phyloP scores from a whole-genome alignment of 1,140 invertebrate genomes.

The Microplitis demolitor region DNA sequence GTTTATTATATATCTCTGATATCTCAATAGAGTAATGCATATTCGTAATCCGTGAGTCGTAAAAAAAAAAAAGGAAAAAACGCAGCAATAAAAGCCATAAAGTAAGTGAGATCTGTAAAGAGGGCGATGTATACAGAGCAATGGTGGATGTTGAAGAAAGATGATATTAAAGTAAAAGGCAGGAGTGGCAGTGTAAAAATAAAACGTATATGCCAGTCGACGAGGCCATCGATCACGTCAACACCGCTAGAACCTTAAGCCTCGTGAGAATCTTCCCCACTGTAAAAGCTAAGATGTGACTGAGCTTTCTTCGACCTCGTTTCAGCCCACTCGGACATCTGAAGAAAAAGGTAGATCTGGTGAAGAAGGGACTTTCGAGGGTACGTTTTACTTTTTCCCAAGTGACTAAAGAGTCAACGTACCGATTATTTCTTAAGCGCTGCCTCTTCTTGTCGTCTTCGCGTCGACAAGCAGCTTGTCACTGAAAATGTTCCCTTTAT shows the following conservation, averaged over 20 bases:
- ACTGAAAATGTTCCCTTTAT: neutral
- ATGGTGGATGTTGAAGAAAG: neutral
- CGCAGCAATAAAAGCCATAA: too few species aligned
- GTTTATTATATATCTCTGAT: too few species aligned
- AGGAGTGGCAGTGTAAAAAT: neutral
- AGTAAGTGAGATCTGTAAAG: too few species aligned
- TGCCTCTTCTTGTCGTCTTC: neutral
- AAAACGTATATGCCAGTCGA: neutral
- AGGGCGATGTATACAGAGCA: neutral
- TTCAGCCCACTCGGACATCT: neutral
- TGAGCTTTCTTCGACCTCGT: slow-evolving; percentile 4
- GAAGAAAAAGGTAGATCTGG: neutral
- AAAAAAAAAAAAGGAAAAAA: too few species aligned
- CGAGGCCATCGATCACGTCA: slow-evolving; percentile 21
- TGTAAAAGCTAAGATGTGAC: neutral
- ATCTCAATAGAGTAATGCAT: too few species aligned
- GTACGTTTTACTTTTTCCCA: neutral
- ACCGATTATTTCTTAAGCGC: slow-evolving; percentile 7
- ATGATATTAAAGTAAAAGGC: neutral
- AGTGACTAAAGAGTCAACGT: neutral
- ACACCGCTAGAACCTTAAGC: neutral
- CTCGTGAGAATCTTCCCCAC: neutral
- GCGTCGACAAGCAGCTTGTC: neutral
- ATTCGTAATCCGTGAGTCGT: too few species aligned
- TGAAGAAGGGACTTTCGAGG: neutral